Base-by-base conservation (phyloP, 2,797 vertebrate genomes). In the Danio choprae region DNA sequence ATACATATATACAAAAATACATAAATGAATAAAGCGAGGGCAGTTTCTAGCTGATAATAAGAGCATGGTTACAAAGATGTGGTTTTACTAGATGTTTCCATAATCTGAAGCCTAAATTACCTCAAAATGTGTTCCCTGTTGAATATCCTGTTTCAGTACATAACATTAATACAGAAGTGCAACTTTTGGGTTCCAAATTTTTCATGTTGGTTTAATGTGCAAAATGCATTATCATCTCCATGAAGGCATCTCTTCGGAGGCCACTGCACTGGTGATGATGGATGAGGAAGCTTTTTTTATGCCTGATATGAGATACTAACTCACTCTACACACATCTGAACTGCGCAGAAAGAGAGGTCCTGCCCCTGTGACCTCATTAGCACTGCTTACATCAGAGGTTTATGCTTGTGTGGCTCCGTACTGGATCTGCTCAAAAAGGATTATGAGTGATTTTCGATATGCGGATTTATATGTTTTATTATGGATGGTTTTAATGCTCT, bases 271-370 rank as follows among this genome's bases (percentile, higher is more conserved):
- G 53, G 48, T 69, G 41, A 67, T 74, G 77, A 82, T 78, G 74
- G 77, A 86, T 78, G 80, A 74, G 46, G 55, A 65, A 50, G 63
- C 29, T 1, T 78, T 56, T 70, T 74, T 13, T 71, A 79, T 74
- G 51, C 77, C 73, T 82, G 68, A 51, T 74, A 65, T 43, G 77
- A 79, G 75, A 76, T 59, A 65, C 41, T 73, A 46, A 20, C 70
- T 80, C 72, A 74, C 78, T 79, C 58, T 68, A 18, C 12, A 20
- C 4, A 41, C 20, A 74, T 83, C 68, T 80, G 62, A 64, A 36
- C 29, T 1, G 56, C 56, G 80, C 44, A 64, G 51, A 58, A 68
- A 59, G 29, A 50, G 15, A 44, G 41, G n/a, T 48, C 63, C 18
- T n/a, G 44, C 43, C 12, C 11, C 22, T 38, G 53, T 77, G 75